These are phyloP conservation scores for Leuctra nigra DNA, from an alignment of 2,888 invertebrate genomes.

Conservation along the genomic window DNA sequence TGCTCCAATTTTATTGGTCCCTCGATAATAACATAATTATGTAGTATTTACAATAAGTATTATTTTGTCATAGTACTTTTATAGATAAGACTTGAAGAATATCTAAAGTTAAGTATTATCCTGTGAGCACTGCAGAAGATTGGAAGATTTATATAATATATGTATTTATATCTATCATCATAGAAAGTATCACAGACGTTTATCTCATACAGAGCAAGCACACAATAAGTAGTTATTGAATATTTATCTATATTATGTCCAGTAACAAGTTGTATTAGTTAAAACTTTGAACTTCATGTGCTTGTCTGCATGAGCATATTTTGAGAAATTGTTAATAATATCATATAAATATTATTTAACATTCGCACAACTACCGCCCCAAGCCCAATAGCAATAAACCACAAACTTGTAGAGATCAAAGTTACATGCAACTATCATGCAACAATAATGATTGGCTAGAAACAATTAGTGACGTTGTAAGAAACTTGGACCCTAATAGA, in stretches of 20 bases:
- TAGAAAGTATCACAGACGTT: conserved; percentile 12
- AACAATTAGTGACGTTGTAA: no score
- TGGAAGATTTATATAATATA: background rate
- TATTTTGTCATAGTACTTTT: background rate
- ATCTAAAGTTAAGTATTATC: background rate
- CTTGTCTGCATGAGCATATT: background rate
- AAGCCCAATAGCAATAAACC: background rate
- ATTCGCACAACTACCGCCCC: background rate
- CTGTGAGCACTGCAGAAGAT: background rate
- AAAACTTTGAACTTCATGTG: no score
- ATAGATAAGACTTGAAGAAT: background rate
- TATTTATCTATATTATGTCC: background rate
- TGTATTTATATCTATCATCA: background rate
- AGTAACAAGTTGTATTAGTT: no score
- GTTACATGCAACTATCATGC: background rate
- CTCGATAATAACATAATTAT: background rate
- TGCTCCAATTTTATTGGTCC: background rate
- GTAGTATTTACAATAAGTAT: background rate
- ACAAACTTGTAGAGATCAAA: background rate
- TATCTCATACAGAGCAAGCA: background rate
- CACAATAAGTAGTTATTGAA: background rate
- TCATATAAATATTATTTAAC: background rate
- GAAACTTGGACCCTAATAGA: no score
- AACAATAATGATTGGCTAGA: background rate
- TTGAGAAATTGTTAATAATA: background rate